These are phyloP conservation scores for Stenotaenia linearis DNA, from an alignment of 2,888 invertebrate genomes.

Conservation along the genomic window DNA sequence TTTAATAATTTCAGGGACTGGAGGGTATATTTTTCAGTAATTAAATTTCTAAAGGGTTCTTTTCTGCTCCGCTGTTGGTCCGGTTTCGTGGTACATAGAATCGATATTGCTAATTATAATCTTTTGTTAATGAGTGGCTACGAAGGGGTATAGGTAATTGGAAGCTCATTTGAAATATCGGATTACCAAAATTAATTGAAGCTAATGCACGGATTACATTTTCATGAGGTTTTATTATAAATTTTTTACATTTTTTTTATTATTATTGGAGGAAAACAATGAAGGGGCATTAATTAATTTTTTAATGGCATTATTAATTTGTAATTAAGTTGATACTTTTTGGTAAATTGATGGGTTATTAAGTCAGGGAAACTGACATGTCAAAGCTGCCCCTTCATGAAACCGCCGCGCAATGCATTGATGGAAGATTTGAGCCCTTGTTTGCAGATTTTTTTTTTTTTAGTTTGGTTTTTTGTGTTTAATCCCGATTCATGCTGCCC, in stretches of 20 bases:
- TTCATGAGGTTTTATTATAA: neutral
- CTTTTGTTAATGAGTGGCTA: conserved; percentile 4
- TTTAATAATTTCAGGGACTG: neutral
- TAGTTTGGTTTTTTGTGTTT: too few species aligned
- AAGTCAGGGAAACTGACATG: too few species aligned
- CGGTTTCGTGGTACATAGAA: neutral
- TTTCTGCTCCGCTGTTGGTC: neutral
- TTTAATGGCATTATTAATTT: too few species aligned
- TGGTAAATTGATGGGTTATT: too few species aligned
- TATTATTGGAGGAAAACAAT: neutral
- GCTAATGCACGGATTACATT: neutral
- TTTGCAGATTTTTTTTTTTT: too few species aligned
- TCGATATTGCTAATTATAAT: conserved; percentile 4
- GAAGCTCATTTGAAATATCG: neutral
- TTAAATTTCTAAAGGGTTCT: neutral
- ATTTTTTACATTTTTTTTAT: neutral
- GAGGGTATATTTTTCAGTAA: neutral
- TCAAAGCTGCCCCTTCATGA: too few species aligned
- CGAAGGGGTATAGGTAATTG: neutral
- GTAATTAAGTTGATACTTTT: too few species aligned
- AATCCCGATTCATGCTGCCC: too few species aligned
- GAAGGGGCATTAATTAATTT: too few species aligned
- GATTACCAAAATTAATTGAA: neutral
- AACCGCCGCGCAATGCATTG: too few species aligned
- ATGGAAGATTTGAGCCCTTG: too few species aligned